These are phyloP conservation scores for Dermatemys mawii DNA, from an alignment of 2,113 vertebrate species.

Conservation along the genomic window DNA sequence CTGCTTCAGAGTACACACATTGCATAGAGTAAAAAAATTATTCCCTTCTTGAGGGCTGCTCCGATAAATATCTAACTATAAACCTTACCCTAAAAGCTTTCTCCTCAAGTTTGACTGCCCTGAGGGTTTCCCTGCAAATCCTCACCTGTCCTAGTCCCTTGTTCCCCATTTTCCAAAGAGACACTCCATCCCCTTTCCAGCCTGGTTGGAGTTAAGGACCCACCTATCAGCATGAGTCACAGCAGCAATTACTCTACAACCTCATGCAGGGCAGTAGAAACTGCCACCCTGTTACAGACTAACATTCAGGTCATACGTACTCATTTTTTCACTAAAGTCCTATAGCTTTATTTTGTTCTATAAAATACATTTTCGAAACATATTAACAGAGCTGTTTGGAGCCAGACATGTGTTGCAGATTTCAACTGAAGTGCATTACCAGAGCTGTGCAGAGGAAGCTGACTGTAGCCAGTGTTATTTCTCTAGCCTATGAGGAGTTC, in stretches of 20 bases:
- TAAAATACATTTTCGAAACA: not conserved
- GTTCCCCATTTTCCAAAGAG: not conserved
- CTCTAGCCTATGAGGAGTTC: not conserved
- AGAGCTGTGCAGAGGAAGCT: not conserved
- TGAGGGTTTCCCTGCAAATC: not conserved
- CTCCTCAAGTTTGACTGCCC: not conserved
- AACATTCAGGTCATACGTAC: not conserved
- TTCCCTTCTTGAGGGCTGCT: not conserved
- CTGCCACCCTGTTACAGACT: not conserved
- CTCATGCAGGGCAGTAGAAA: not conserved
- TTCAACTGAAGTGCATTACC: not conserved
- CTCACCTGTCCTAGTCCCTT: not conserved
- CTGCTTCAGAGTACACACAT: not conserved
- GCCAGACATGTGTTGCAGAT: not conserved
- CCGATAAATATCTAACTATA: not conserved
- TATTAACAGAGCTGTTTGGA: not conserved
- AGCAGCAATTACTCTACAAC: not conserved
- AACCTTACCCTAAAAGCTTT: not conserved
- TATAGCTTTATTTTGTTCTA: not conserved
- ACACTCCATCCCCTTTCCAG: not conserved
- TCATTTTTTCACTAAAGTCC: not conserved
- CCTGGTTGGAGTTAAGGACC: not conserved
- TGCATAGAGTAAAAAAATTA: not conserved
- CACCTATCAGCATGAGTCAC: not conserved
- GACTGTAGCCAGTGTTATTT: not conserved